Conservation (phyloP, 2,797 vertebrate genomes). For the Cygnus olor region DNA sequence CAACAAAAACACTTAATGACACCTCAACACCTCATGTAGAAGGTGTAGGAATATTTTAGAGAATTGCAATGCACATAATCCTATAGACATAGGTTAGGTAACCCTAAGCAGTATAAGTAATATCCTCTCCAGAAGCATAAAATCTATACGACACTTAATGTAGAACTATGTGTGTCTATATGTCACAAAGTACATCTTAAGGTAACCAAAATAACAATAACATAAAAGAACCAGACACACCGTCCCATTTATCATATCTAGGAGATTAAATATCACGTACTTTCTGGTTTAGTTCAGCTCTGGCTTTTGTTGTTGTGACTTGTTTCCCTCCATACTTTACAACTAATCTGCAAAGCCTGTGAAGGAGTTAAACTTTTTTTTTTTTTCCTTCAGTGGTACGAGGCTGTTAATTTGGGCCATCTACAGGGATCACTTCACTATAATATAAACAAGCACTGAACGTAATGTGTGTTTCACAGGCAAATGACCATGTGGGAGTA, state of each 20-base stretch:
- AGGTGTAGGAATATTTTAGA: background rate
- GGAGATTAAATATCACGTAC: background rate
- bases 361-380: background rate
- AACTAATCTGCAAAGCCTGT: background rate
- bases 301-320: background rate
- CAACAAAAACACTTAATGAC: background rate
- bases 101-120: background rate
- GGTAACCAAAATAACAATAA: background rate
- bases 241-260: background rate
- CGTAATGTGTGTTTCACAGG: background rate
- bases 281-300: background rate
- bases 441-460: background rate
- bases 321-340: background rate
- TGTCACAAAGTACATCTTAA: background rate
- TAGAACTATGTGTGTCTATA: too few species aligned
- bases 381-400: background rate
- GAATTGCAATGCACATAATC: background rate
- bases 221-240: background rate
- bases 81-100: background rate
- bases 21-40: accelerated
- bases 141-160: background rate
- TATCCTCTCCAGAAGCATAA: background rate
- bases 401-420: background rate
- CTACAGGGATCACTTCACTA: background rate
- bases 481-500: background rate